phyloP scores from a whole-genome alignment of 2,113 vertebrate species.

The Vombatus ursinus region DNA sequence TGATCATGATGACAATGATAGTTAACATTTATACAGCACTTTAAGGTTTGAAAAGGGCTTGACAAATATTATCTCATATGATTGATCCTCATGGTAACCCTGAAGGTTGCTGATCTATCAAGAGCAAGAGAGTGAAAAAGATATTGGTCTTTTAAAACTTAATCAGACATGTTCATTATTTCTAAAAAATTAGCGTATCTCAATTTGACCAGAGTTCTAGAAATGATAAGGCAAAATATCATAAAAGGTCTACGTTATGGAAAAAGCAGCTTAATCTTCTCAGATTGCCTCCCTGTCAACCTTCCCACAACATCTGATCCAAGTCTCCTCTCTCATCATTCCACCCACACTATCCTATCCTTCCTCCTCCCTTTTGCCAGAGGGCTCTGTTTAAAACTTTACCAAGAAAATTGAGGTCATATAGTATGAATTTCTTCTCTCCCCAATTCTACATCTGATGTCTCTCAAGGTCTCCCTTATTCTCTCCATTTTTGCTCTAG shows the following conservation, averaged over 20 bases:
- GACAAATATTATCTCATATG: background rate
- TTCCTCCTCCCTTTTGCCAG: background rate
- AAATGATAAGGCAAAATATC: slow-evolving; percentile 23
- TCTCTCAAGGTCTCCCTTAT: background rate
- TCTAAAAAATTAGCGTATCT: background rate
- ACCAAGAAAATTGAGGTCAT: background rate
- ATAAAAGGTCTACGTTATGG: background rate
- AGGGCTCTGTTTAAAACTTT: background rate
- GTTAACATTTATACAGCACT: background rate
- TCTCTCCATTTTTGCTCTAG: background rate
- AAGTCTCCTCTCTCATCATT: background rate
- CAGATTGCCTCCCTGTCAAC: background rate
- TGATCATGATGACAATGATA: background rate
- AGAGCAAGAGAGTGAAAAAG: background rate
- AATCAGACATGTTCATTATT: background rate
- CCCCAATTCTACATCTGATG: background rate
- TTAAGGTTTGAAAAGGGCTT: background rate
- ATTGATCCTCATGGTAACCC: background rate
- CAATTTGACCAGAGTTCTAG: background rate
- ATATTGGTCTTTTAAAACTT: background rate
- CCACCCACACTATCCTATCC: background rate
- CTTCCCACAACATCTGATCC: too few relatives aligned
- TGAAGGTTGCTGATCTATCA: slow-evolving; percentile 1
- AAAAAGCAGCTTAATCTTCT: background rate
- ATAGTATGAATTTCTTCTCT: background rate